Evolutionary conservation across 2,113 vertebrate genomes (phyloP), one percentile per base, ranked within the genome.

Genomic region (Phoxinus phoxinus): DNA sequence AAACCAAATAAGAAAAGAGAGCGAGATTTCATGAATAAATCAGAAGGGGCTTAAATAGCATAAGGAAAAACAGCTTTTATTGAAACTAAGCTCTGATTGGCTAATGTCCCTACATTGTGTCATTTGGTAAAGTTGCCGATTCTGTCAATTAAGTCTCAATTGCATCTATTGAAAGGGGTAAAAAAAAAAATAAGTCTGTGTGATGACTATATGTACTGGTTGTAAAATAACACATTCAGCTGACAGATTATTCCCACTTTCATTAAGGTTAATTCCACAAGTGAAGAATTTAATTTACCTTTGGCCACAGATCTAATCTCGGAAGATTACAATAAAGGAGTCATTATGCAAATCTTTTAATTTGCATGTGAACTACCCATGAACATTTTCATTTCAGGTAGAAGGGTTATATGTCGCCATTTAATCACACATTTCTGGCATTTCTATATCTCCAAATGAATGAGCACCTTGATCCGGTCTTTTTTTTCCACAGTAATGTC

Each of bases 281-380:
- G 51, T 76, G 35, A n/a, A 27, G 46, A 86, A 86, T 84, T 80
- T 84, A 69, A 86, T 88, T 86, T 82, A 69, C 44, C 63, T 71
- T 71, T 75, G 46, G 73, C 35, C 75, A n/a, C 81, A 84, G 67
- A 53, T 81, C 81, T 71, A 61, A 56, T 84, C 79, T 76, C 75
- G 10, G 81, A 59, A 72, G 56, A 83, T 58, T 79, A 83, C 69
- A 80, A 69, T 74, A 61, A 86, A 81, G 78, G 13, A 86, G 44
- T 81, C 69, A 81, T 88, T 86, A 88, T 86, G 87, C 81, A 84
- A 82, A 88, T 88, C 23, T n/a, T 78, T 86, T 79, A 58, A 53
- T 84, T 86, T 63, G 74, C 53, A 78, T 73, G 63, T 79, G 81
- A 88, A 79, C 87, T 46, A 32, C 17, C 4, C 21, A 15, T 73